Conservation (phyloP, 2,888 invertebrate genomes). For the Drosophila mayaguana region DNA sequence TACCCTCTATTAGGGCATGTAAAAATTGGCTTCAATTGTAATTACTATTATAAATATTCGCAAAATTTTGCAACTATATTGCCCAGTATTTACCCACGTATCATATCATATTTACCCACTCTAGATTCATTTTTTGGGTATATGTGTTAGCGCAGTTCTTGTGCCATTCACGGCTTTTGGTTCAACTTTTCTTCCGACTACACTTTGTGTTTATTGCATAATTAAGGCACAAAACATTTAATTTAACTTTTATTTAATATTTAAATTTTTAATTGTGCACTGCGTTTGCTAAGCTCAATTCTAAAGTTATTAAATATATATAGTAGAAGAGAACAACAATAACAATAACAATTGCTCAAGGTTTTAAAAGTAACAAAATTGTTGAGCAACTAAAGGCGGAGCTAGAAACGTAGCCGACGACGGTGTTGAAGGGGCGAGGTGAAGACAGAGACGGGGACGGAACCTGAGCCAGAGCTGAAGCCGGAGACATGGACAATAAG, state of each 20-base stretch:
- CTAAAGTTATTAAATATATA: conserved; percentile 69
- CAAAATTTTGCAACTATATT: conserved; percentile 12
- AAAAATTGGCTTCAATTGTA: not conserved
- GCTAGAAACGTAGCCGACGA: conserved; percentile 17
- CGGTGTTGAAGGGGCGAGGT: conserved; percentile 7
- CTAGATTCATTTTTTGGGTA: not conserved
- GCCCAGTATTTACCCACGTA: conserved; percentile 7
- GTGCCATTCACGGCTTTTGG: conserved; percentile 27
- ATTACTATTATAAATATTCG: conserved; percentile 5
- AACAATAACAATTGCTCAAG: conserved; percentile 60
- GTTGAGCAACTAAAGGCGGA: conserved; percentile 35
- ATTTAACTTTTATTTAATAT: conserved; percentile 61
- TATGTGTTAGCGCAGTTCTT: conserved; percentile 21
- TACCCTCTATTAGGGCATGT: not conserved
- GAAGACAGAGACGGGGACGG: conserved; percentile 27
- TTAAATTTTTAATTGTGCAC: conserved; percentile 71
- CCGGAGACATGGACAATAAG: conserved; percentile 13
- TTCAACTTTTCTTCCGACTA: conserved; percentile 69
- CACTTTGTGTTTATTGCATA: conserved; percentile 51
- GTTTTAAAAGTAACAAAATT: conserved; percentile 79
- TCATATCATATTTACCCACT: not conserved
- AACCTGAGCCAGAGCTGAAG: conserved; percentile 19
- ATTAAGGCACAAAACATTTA: conserved; percentile 54
- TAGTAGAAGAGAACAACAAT: conserved; percentile 55
- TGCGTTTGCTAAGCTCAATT: conserved; percentile 53